Percentiles rank a stretch among this genome's conserved stretches.
These are phyloP conservation scores for Drosophila pachea DNA, from an alignment of 1,140 invertebrate genomes.

Conservation along the genomic window DNA sequence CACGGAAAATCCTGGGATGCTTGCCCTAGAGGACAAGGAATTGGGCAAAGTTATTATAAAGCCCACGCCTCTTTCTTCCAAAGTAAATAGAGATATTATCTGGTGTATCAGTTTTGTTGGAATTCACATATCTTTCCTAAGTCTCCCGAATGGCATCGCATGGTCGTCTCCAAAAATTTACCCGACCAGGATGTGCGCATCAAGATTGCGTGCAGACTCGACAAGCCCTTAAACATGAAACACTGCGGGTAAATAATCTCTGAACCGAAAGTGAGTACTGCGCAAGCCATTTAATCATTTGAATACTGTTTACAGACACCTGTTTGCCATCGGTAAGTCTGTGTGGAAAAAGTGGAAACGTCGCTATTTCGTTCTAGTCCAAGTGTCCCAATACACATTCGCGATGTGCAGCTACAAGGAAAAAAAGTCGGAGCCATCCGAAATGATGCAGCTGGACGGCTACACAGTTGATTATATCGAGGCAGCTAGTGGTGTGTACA, in stretches of 20 bases:
- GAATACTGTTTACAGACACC: constrained; percentile 83
- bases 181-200: constrained; percentile 97
- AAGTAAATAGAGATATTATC: constrained; percentile 80
- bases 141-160: constrained; percentile 98
- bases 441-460: constrained; percentile 99
- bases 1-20: constrained; percentile 97
- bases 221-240: constrained; percentile 99
- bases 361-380: constrained; percentile 98
- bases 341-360: constrained; percentile 99
- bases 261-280: background rate
- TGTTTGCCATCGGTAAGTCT: constrained; percentile 96
- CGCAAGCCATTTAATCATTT: constrained; percentile 4
- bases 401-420: constrained; percentile 99
- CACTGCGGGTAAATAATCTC: constrained; percentile 88
- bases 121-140: constrained; percentile 57
- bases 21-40: constrained; percentile 99
- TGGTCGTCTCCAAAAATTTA: constrained; percentile 96
- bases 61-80: constrained; percentile 94
- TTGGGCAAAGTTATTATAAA: constrained; percentile 95
- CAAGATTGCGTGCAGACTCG: constrained; percentile 98
- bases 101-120: constrained; percentile 33
- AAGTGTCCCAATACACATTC: constrained; percentile 99
- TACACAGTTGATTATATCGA: constrained; percentile 99
- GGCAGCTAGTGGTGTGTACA: constrained; percentile 87
- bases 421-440: constrained; percentile 99